Evolutionary conservation across 1,140 invertebrate genomes (phyloP).

Genomic region (Elymnias hypermnestra): DNA sequence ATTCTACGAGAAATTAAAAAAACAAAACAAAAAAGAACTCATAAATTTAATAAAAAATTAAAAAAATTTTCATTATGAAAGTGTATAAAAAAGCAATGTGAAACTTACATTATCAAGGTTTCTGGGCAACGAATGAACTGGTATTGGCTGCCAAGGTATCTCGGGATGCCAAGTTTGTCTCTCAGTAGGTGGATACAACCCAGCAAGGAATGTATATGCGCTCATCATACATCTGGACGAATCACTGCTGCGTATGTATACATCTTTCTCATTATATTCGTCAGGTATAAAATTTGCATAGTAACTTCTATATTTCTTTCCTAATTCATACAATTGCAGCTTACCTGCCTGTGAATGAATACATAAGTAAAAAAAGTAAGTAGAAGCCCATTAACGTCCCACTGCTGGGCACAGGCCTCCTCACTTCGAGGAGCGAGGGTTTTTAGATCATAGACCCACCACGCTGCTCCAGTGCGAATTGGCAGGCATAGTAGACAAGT

Average conservation of each 20-base stretch:
- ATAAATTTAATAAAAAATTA: too few species aligned
- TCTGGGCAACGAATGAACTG: conserved; percentile 85
- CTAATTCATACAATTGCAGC: conserved; percentile 85
- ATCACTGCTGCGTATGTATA: conserved; percentile 87
- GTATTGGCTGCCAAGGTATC: conserved; percentile 91
- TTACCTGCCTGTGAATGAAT: conserved; percentile 81
- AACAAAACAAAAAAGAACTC: too few species aligned
- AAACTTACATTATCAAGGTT: conserved; percentile 81
- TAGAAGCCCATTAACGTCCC: too few species aligned
- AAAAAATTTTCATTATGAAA: conserved; percentile 3
- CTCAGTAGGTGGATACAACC: conserved; percentile 85
- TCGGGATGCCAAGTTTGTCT: conserved; percentile 83
- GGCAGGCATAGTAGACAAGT: too few species aligned
- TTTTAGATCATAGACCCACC: too few species aligned
- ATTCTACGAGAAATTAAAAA: too few species aligned
- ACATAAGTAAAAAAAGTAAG: neutral
- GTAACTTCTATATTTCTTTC: conserved; percentile 81
- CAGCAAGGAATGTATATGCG: conserved; percentile 87
- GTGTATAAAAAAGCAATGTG: neutral
- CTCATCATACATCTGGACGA: conserved; percentile 91
- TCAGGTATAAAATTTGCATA: conserved; percentile 83
- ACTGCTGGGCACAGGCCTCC: too few species aligned
- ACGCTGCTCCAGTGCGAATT: too few species aligned
- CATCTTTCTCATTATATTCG: conserved; percentile 79
- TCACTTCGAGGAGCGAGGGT: too few species aligned